Evolutionary conservation across 2,888 invertebrate species (phyloP).

Genomic region (Terebella lapidaria): DNA sequence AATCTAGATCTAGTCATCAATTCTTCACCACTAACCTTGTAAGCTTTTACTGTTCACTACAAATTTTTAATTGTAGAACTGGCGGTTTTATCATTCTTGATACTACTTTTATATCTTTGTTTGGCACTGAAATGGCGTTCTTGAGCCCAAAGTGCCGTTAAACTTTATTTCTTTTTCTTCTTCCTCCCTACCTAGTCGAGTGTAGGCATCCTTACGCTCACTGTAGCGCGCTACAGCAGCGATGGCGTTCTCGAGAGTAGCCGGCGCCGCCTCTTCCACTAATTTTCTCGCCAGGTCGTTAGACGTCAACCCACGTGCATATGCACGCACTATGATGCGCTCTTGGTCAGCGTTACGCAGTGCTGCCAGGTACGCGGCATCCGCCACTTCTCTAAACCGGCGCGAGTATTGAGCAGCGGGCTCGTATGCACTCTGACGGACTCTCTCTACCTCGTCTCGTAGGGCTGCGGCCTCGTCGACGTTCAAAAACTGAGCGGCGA

Average conservation of each 20-base stretch:
- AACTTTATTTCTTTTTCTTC: neutral
- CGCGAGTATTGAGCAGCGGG: neutral
- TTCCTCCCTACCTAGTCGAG: neutral
- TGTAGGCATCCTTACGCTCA: neutral
- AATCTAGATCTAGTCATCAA: too few relatives aligned
- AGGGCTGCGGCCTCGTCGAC: slow-evolving; percentile 4
- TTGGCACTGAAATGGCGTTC: too few relatives aligned
- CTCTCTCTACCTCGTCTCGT: neutral
- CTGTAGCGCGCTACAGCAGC: neutral
- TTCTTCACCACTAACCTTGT: too few relatives aligned
- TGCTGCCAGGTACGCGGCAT: slow-evolving; percentile 5
- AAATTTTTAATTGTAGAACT: too few relatives aligned
- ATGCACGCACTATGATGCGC: slow-evolving; percentile 1
- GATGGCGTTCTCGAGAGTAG: slow-evolving; percentile 2
- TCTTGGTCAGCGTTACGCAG: slow-evolving; percentile 4
- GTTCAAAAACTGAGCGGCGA: neutral
- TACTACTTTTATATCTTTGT: too few relatives aligned
- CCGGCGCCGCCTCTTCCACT: neutral
- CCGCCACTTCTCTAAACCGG: slow-evolving; percentile 6
- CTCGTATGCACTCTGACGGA: neutral
- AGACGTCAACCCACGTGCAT: neutral
- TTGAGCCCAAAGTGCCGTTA: neutral
- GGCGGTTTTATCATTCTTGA: too few relatives aligned
- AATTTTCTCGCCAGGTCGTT: neutral
- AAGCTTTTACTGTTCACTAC: too few relatives aligned